Evolutionary conservation across 1,140 invertebrate species (phyloP), one percentile per base, ranked within the genome.

Genomic region (Aplysia californica): DNA sequence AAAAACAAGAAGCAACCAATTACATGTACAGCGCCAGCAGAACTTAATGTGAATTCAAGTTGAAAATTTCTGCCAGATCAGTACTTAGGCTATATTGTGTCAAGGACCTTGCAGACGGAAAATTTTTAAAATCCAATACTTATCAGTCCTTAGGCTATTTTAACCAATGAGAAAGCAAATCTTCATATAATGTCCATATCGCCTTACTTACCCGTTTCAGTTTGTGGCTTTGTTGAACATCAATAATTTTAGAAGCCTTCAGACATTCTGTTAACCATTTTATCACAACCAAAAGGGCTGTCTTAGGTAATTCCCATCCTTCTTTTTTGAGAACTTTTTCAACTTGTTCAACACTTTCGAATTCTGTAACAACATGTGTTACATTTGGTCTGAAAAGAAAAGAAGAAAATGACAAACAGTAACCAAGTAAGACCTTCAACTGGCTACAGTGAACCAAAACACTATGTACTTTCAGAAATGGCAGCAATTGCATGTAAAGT

Each of bases 201-300:
- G 23, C 15, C 68, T 50, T 4, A 41, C 39, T 33, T 33, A 69
- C 75, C 35, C 44, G 4, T 33, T 64, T 71, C 2, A 83, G 38
- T 33, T 31, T 75, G 29, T 83, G 78, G 5, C 36, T 18, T 18
- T 74, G 61, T 33, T 68, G 31, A 18, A 80, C 59, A 21, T 58
- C 36, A 0, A 81, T 61, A 29, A 72, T 44, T 75, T 68, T 67
- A n/a, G 72, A 75, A 35, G 73, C 72, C 61, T 82, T 83, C 20
- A 83, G 69, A 69, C 76, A 78, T 21, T 80, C 82, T 23, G 71
- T 77, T 44, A 83, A 71, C 82, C 82, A 83, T 35, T 20, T 64
- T 20, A 74, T 35, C 6, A 56, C 73, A 20, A 83, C 44, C n/a
- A 80, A 26, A 31, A 66, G 26, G 0, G 44, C 64, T 26, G 50